Base-by-base conservation (phyloP, 2,797 vertebrate genomes). In the Sciaenops ocellatus region DNA sequence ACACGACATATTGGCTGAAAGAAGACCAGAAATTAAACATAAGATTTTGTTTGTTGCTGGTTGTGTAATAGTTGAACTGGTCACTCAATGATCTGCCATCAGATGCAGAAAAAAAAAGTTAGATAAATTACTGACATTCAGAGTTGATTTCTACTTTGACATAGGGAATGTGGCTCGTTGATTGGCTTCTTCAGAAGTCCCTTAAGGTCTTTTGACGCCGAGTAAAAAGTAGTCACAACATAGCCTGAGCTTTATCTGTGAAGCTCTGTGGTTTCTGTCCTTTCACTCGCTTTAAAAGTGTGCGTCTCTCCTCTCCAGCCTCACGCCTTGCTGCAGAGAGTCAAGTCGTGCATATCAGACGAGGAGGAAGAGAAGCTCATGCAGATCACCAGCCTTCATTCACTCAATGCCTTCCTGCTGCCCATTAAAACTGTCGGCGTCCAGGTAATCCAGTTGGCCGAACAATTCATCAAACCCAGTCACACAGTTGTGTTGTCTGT, bases 351-450 rank as follows among this genome's bases (percentile, higher is more conserved):
- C 90, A 98, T 98, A 51, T 97, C 96, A 6, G 98, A 99, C 15
- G 98, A 99, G 80, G 98, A 99, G 77, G 98, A 99, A 93, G 98
- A 99, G 92, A 99, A 97, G 85, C 95, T 99, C 92, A 96, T 99
- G 98, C 97, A 99, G 88, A 98, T 99, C 89, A 99, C 98, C 85
- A 99, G 98, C 96, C 96, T 97, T 94, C 97, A 99, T 96, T 98
- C 98, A 95, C 96, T 99, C 88, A 99, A 97, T 95, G 98, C 98
- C 96, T 99, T 99, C 93, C 93, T 99, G 94, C 95, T 99, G 90
- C 98, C 98, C 73, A 98, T 99, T 91, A 99, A 99, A 94, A 99
- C 97, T 82, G 98, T 99, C 18, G 98, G 98, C 61, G 98, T 99
- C 82, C 98, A 99, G 97, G 98, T 99, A 82, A 95, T 78, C 70